phyloP scores from a whole-genome alignment of 2,888 invertebrate genomes.

The Caenorhabditis macrosperma region DNA sequence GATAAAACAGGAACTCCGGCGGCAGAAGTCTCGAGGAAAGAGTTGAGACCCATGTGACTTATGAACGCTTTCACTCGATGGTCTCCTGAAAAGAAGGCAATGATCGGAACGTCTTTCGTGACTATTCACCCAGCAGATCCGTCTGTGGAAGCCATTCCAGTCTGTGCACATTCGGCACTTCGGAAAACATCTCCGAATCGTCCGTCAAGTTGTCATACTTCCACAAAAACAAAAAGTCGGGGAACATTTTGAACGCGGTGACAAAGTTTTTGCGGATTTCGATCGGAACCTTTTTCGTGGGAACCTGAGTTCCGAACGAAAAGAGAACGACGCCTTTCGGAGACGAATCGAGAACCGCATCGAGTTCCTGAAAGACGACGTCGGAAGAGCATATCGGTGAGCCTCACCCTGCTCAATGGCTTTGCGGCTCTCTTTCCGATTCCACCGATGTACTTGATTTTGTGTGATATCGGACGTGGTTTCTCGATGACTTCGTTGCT shows the following conservation, averaged over 20 bases:
- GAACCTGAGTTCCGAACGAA: constrained; percentile 69
- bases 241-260: constrained; percentile 66
- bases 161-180: constrained; percentile 63
- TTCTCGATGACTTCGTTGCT: constrained; percentile 73
- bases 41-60: constrained; percentile 70
- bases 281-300: constrained; percentile 44
- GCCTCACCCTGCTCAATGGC: constrained; percentile 23
- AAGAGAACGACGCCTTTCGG: constrained; percentile 67
- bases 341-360: constrained; percentile 27
- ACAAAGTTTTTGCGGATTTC: constrained; percentile 62
- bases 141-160: constrained; percentile 73
- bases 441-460: constrained; percentile 73
- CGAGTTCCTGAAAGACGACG: constrained; percentile 10
- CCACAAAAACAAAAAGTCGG: constrained; percentile 67
- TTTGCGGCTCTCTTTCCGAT: constrained; percentile 56
- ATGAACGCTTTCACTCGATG: constrained; percentile 63
- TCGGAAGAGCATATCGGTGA: neutral
- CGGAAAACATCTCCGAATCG: constrained; percentile 51
- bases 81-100: constrained; percentile 51
- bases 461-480: constrained; percentile 65
- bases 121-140: constrained; percentile 35
- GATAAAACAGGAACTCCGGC: constrained; percentile 67
- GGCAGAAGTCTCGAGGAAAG: constrained; percentile 61
- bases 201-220: constrained; percentile 63
- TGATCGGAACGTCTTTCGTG: too few relatives aligned